Evolutionary conservation across 1,140 invertebrate genomes (phyloP), one percentile per base, ranked within the genome.

Genomic region (Zophobas morio): DNA sequence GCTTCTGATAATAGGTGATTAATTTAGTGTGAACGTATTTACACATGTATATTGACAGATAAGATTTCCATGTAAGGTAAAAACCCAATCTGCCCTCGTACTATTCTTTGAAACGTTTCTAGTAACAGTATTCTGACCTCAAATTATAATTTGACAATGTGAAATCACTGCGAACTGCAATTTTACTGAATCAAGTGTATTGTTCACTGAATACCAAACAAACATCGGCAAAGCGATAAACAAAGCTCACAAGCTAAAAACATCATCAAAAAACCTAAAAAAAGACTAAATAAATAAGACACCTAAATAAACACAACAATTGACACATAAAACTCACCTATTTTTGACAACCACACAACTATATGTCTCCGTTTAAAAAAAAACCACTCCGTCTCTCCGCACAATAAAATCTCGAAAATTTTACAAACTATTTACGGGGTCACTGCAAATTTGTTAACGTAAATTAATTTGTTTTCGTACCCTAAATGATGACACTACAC

Each of bases 401-500:
- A 66, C 60, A 42, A 42, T 4, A 42, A 36, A 66, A 36, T 42
- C 60, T 42, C n/a, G 1, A 40, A 20, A 66, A n/a, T 66, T 66
- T 66, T 42, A 66, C 39, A 32, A 66, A 66, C 8, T 42, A 36
- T 66, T 66, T 36, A 66, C 37, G 60, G 60, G 60, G 60, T 66
- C 60, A 66, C 60, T 66, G 60, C 60, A 66, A 66, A 66, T 66
- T 66, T 66, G 33, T 66, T 66, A 66, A 42, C 40, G 60, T 33
- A 66, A 42, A 66, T 66, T 66, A 66, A 66, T 46, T 66, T 66
- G 39, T 66, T 66, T 66, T 66, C 60, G 60, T 66, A 40, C 33
- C 60, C 60, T 66, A 66, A 66, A 66, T 66, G 60, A 66, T 66
- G 60, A 66, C 60, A 66, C 60, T 66, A 66, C 60, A 66, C 60